phyloP scores from a whole-genome alignment of 1,140 invertebrate species.

The Chymomyza costata region DNA sequence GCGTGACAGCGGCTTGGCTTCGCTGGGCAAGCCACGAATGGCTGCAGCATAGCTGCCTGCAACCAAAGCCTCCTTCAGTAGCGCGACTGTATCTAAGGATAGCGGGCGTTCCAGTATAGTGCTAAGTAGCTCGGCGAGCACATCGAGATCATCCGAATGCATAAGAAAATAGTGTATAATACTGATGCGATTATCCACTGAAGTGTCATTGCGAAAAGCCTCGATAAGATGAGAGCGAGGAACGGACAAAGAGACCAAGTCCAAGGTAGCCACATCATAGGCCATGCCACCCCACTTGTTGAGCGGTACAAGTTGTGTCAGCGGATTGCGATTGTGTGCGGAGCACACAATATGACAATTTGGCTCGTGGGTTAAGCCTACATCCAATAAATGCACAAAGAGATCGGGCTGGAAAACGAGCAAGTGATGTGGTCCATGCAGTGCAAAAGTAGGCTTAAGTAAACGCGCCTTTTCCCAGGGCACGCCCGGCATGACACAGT shows the following conservation, averaged over 20 bases:
- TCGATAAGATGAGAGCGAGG: conserved; percentile 80
- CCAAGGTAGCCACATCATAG: conserved; percentile 82
- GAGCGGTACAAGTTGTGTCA: conserved; percentile 81
- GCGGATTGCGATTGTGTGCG: conserved; percentile 77
- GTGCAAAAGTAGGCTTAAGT: conserved; percentile 83
- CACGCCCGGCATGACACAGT: conserved; percentile 87
- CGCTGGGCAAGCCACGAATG: conserved; percentile 82
- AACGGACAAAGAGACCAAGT: conserved; percentile 81
- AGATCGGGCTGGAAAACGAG: conserved; percentile 85
- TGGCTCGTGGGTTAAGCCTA: conserved; percentile 86
- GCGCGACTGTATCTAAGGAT: conserved; percentile 65
- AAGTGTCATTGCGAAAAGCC: conserved; percentile 81
- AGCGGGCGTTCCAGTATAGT: conserved; percentile 69
- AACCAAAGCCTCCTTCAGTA: conserved; percentile 87
- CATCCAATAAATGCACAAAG: conserved; percentile 87
- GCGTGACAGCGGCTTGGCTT: conserved; percentile 80
- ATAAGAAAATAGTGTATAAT: conserved; percentile 88
- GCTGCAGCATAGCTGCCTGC: conserved; percentile 83
- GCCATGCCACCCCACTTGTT: conserved; percentile 77
- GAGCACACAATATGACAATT: conserved; percentile 85
- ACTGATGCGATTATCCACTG: conserved; percentile 82
- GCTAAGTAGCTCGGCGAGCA: conserved; percentile 78
- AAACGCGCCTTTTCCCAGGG: conserved; percentile 84
- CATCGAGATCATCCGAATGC: conserved; percentile 83
- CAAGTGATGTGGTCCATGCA: conserved; percentile 85